A percentile compares a stretch with the other conserved stretches of the same genome.
These are phyloP conservation scores for Dolichopus griseipennis DNA, from an alignment of 2,888 invertebrate species.

Conservation along the genomic window DNA sequence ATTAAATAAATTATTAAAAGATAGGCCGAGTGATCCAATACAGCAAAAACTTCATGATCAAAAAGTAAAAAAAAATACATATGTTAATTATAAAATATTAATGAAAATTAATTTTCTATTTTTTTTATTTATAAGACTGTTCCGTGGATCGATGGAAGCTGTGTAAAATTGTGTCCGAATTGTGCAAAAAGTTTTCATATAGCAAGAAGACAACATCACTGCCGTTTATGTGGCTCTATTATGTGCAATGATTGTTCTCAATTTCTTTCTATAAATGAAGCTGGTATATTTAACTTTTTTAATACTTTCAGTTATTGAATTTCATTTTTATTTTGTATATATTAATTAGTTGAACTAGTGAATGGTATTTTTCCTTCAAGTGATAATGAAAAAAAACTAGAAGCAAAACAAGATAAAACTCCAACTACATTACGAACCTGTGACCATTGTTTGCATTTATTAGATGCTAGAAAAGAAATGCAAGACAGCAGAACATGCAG, in stretches of 20 bases:
- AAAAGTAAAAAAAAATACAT: conserved; percentile 42
- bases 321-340: too few species aligned
- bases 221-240: conserved; percentile 86
- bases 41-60: conserved; percentile 67
- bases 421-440: conserved; percentile 61
- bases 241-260: conserved; percentile 87
- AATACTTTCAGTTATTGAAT: too few species aligned
- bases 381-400: conserved; percentile 22
- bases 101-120: background rate
- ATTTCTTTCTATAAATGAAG: conserved; percentile 69
- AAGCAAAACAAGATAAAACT: conserved; percentile 23
- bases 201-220: conserved; percentile 89
- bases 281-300: conserved; percentile 48
- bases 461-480: conserved; percentile 67
- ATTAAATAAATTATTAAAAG: conserved; percentile 78
- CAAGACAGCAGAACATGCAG: conserved; percentile 74
- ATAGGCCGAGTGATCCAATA: conserved; percentile 63
- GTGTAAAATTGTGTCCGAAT: conserved; percentile 80
- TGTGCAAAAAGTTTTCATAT: conserved; percentile 85
- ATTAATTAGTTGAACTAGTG: conserved; percentile 35
- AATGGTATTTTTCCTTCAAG: conserved; percentile 33
- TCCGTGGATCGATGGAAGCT: conserved; percentile 87
- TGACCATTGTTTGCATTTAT: conserved; percentile 67
- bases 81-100: background rate
- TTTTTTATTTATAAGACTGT: conserved; percentile 50